Base-by-base conservation (phyloP, 2,113 vertebrate species). In the Condylura cristata region DNA sequence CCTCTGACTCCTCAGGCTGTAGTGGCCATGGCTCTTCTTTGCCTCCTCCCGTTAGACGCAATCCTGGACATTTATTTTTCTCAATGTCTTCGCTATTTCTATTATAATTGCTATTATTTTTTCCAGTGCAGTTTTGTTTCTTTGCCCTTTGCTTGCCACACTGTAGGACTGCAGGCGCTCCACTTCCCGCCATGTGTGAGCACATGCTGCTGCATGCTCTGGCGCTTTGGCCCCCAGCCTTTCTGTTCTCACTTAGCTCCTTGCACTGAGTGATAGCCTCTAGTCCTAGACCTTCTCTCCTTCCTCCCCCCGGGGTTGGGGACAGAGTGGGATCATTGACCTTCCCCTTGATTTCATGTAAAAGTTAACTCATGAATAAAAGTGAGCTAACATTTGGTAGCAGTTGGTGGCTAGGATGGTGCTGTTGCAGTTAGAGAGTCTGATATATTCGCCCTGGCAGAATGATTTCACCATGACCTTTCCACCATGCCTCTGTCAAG, bases 351-450 rank as follows among this genome's bases (percentile, higher is more conserved):
- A 90, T 37, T 39, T 68, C 88, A 34, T 66, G 48, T 92, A 26
- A 72, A 82, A 88, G 5, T 81, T 72, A 65, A 30, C 41, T 16
- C 51, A 82, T 39, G n/a, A 84, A 86, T 91, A 89, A 92, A 85
- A 91, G 22, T 61, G 14, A 89, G 89, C 65, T 81, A 32, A 56
- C 70, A 63, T 84, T 93, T 96, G 32, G 34, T 89, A 53, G 70
- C 89, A 83, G 86, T 86, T 39, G 20, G 51, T 95, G 51, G 30
- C 34, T 86, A 76, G 24, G 44, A 60, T 92, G 81, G 75, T 80
- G 8, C 39, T 34, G 32, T 72, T 26, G 6, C 85, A 41, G 88
- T 87, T 95, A 72, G 14, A 48, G 18, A 66, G 3, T 72, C 56
- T 91, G 24, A 8, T 70, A 68, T 78, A 75, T 61, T 80, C 70